Evolutionary conservation across 2,113 vertebrate genomes (phyloP), one percentile per base, ranked within the genome.

Genomic region (Oreochromis tanganicae): DNA sequence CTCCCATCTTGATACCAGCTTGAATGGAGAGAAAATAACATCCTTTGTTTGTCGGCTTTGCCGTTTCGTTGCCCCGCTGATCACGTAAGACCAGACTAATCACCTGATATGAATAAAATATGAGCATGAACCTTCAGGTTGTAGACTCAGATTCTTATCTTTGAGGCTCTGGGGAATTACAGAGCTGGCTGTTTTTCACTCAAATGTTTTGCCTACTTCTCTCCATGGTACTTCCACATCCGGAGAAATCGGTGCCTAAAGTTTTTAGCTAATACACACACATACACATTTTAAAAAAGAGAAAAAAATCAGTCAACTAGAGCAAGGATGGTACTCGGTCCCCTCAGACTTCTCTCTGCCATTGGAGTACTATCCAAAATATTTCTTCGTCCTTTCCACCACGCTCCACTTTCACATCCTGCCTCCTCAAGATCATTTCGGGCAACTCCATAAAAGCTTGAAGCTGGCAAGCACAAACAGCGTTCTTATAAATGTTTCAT

Each of bases 91-190:
- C 75, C 32, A 79, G 41, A 82, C 29, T 36, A 57, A 89, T 80
- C 79, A 84, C 50, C 59, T 24, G 2, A 16, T 46, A 27, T 84
- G 80, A 91, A 86, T 88, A 82, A 91, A 86, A 90, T 85, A 88
- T 85, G 50, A 81, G n/a, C 56, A 17, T 24, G 14, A 34, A 54
- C 71, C 66, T 85, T 78, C 43, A 63, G 48, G 83, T 4, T 80
- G 21, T 12, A 13, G 36, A 50, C 55, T 78, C n/a, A 32, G 50
- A 43, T 27, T 13, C 85, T 54, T 50, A 9, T 83, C 6, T 66
- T 54, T 56, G 9, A 57, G 14, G 79, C 61, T 89, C 80, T 8
- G 7, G 16, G 80, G 61, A 59, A 24, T 55, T 11, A 16, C 32
- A 16, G 52, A 21, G 73, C 4, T 34, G 29, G 36, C 55, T 46